Conservation (phyloP, 2,797 vertebrate species). For the Epinephelus malabaricus region DNA sequence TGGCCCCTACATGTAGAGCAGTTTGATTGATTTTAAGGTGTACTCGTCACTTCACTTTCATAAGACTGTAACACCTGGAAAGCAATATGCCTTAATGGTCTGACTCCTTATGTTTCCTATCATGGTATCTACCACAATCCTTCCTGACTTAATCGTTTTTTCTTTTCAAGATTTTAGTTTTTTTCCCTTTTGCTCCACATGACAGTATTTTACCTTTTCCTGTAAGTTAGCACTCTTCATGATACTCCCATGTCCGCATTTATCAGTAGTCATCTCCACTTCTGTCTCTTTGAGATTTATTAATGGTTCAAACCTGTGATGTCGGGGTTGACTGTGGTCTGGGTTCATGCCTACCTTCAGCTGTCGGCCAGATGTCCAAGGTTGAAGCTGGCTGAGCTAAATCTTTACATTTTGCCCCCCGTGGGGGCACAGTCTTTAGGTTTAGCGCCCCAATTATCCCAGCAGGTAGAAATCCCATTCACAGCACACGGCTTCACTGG, state of each 20-base stretch:
- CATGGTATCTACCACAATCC: neutral
- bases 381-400: neutral
- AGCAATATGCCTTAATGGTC: neutral
- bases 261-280: neutral
- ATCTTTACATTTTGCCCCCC: neutral
- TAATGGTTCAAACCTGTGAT: neutral
- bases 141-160: neutral
- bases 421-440: neutral
- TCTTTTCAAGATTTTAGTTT: neutral
- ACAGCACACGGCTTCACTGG: neutral
- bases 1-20: neutral
- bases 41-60: neutral
- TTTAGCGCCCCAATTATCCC: constrained; percentile 7
- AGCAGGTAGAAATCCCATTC: neutral
- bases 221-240: neutral
- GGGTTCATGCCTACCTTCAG: neutral
- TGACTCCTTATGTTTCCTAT: neutral
- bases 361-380: neutral
- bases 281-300: neutral
- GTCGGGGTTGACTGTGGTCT: neutral
- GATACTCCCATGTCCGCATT: neutral
- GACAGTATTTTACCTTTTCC: neutral
- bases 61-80: neutral
- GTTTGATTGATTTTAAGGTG: neutral
- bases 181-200: neutral